Base-by-base conservation (phyloP, 2,113 vertebrate species). In the Leuciscus idus region DNA sequence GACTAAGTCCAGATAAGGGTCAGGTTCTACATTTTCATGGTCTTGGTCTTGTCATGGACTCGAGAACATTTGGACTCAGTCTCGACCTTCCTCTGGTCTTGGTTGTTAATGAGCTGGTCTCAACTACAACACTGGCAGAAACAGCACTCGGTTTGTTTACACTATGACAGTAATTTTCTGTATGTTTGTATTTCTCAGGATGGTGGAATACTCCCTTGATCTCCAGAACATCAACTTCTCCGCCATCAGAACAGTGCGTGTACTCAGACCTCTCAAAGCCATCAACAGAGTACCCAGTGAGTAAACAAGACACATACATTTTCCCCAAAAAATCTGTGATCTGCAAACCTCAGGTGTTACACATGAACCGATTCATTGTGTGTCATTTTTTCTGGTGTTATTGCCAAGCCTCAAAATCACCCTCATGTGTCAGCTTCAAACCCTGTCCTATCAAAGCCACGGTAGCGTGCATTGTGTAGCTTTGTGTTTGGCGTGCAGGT, bases 241-340 rank as follows among this genome's bases (percentile, higher is more conserved):
- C 0, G 98, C 98, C 89, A 99, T 99, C 89, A 96, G 98, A 85
- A 99, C 98, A 0, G 98, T 99, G 83, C 96, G 98, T 0, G 98
- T 99, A 84, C 96, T 99, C 83, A 95, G 98, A 86, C 98, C 98
- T 4, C 95, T 99, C 90, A 99, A 99, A 96, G 98, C 98, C 91
- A 99, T 99, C 95, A 99, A 99, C 93, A 96, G 98, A 80, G 98
- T 99, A 86, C 98, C 98, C 86, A 99, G 98, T 99, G 93, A 98
- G 98, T 96, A 62, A 19, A 62, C 57, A 76, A 39, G 39, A 21
- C n/a, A n/a, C 9, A 12, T 21, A 73, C 72, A 74, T 17, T 77
- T 52, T 66, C 11, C 19, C 17, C 1, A 28, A 48, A 70, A 43
- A 48, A 33, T 7, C 62, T n/a, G 19, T 68, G 43, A 68, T 52